Percentiles rank a stretch among this genome's conserved stretches.
phyloP scores from a whole-genome alignment of 2,113 vertebrate genomes.

The Petrocephalus zakoni region DNA sequence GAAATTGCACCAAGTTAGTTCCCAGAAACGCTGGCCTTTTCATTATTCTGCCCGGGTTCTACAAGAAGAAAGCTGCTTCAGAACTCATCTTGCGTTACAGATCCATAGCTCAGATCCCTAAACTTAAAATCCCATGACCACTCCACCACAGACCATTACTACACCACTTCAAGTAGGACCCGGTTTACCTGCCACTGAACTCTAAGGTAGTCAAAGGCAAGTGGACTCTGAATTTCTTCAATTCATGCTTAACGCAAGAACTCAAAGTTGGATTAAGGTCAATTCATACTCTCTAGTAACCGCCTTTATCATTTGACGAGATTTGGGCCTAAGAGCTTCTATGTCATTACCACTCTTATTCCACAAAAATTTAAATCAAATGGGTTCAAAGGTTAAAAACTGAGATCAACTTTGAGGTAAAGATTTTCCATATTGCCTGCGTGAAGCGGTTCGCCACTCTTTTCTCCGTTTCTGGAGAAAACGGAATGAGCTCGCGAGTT shows the following conservation, averaged over 20 bases:
- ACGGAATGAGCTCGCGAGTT: constrained; percentile 64
- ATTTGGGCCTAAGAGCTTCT: constrained; percentile 31
- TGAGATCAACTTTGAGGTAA: constrained; percentile 73
- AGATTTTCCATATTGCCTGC: constrained; percentile 69
- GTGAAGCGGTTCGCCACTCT: constrained; percentile 47
- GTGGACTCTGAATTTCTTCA: constrained; percentile 48
- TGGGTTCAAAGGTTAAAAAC: constrained; percentile 33
- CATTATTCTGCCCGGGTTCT: constrained; percentile 56
- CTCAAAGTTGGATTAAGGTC: constrained; percentile 59
- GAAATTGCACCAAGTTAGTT: constrained; percentile 61
- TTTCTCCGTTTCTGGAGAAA: constrained; percentile 58
- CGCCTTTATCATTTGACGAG: constrained; percentile 32
- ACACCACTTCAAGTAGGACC: constrained; percentile 63
- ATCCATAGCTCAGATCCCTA: constrained; percentile 68
- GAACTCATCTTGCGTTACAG: constrained; percentile 48
- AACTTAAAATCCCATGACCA: constrained; percentile 53
- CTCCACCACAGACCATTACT: constrained; percentile 41
- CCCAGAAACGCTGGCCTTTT: constrained; percentile 56
- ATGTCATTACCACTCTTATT: constrained; percentile 36
- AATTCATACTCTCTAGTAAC: constrained; percentile 41
- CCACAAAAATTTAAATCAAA: constrained; percentile 42
- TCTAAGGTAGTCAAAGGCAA: constrained; percentile 55
- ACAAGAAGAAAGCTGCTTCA: constrained; percentile 58
- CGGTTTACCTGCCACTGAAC: constrained; percentile 58
- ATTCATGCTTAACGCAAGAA: constrained; percentile 60